Conservation (phyloP, 1,140 invertebrate genomes). For the Homalodisca vitripennis region DNA sequence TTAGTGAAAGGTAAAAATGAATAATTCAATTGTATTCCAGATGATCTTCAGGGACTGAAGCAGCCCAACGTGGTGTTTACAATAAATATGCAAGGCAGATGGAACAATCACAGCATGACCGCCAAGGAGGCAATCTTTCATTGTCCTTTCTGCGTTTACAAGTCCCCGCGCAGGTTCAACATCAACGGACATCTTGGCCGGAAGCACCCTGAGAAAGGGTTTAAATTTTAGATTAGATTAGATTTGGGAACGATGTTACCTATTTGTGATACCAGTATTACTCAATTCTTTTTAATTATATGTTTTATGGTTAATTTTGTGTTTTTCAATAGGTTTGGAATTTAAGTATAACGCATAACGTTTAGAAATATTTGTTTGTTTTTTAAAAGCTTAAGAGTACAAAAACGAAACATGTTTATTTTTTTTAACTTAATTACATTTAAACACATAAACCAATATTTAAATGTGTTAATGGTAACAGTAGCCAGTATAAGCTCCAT, state of each 20-base stretch:
- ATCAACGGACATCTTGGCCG: conserved; percentile 23
- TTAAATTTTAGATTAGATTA: conserved; percentile 4
- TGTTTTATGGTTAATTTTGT: too few relatives aligned
- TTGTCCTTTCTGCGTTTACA: conserved; percentile 35
- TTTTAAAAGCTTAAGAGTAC: too few relatives aligned
- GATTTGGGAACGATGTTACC: background rate
- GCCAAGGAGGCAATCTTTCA: conserved; percentile 11
- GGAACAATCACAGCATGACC: background rate
- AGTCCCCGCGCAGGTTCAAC: conserved; percentile 31
- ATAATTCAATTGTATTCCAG: background rate
- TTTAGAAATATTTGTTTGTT: too few relatives aligned
- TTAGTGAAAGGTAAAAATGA: too few relatives aligned
- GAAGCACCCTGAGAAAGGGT: conserved; percentile 15
- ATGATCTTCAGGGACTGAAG: background rate
- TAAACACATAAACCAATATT: too few relatives aligned
- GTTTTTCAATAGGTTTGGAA: too few relatives aligned
- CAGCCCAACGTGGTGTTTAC: background rate
- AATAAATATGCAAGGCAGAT: background rate
- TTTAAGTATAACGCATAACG: too few relatives aligned
- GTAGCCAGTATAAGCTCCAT: too few relatives aligned
- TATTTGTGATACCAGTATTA: conserved; percentile 26
- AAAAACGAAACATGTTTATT: too few relatives aligned
- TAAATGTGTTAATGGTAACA: too few relatives aligned
- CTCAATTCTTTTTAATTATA: too few relatives aligned
- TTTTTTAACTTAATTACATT: too few relatives aligned